A percentile compares a stretch with the other conserved stretches of the same genome.
Evolutionary conservation across 2,888 invertebrate genomes (phyloP).

Genomic region (Scrobipalpa costella): DNA sequence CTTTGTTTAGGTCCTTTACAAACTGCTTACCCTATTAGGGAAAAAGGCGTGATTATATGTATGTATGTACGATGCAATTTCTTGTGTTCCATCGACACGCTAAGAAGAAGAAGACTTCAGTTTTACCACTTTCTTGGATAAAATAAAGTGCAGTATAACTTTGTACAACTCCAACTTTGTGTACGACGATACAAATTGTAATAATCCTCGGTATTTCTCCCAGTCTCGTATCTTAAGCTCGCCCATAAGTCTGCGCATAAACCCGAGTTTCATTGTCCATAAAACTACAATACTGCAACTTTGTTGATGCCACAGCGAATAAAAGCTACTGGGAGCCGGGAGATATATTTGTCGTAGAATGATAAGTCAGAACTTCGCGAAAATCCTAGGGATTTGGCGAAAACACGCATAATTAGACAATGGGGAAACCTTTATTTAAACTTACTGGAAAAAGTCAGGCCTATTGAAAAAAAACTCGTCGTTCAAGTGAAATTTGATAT

Average conservation of each 20-base stretch:
- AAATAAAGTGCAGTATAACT: not conserved
- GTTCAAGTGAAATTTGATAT: too few relatives aligned
- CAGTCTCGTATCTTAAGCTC: slow-evolving; percentile 1
- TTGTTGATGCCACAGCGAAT: not conserved
- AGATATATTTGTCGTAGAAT: slow-evolving; percentile 1
- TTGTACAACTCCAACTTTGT: not conserved
- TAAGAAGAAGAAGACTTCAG: not conserved
- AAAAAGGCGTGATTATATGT: too few relatives aligned
- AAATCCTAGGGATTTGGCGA: too few relatives aligned
- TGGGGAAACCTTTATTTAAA: too few relatives aligned
- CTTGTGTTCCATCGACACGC: too few relatives aligned
- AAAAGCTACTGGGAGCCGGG: not conserved
- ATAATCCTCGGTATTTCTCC: slow-evolving; percentile 8
- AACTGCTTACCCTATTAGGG: too few relatives aligned
- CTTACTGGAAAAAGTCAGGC: too few relatives aligned
- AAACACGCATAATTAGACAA: not conserved
- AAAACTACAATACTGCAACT: slow-evolving; percentile 1
- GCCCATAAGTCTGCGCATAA: slow-evolving; percentile 7
- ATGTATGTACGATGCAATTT: too few relatives aligned
- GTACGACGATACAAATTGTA: slow-evolving; percentile 8
- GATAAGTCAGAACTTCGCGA: too few relatives aligned
- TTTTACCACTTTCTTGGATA: not conserved
- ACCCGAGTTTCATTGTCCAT: slow-evolving; percentile 8
- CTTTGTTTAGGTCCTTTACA: too few relatives aligned
- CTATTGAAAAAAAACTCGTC: too few relatives aligned